Evolutionary conservation across 2,797 vertebrate genomes (phyloP).

Genomic region (Esox lucius): DNA sequence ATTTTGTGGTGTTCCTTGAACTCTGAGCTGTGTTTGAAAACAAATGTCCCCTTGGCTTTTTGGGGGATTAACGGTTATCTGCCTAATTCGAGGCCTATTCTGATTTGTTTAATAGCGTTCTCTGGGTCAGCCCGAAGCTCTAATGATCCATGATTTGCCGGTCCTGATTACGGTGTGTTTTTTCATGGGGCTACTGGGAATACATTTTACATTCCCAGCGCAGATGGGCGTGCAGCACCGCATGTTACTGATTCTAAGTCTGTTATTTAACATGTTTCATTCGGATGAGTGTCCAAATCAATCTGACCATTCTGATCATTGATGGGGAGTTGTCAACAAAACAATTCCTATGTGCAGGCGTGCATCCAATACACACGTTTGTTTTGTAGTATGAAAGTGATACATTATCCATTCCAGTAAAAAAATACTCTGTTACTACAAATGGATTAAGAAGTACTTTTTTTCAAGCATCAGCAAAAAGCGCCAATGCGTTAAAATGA

Average conservation of each 20-base stretch:
- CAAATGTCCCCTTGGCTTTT: constrained; percentile 43
- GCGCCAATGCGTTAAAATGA: no score
- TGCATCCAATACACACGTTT: no score
- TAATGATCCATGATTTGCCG: constrained; percentile 55
- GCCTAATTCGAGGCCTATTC: constrained; percentile 31
- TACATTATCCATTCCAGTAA: no score
- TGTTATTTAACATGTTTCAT: constrained; percentile 45
- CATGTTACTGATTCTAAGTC: constrained; percentile 26
- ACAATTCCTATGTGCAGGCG: not conserved
- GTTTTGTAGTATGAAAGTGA: no score
- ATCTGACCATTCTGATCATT: constrained; percentile 51
- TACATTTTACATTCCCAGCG: constrained; percentile 36
- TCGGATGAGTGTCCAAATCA: constrained; percentile 62
- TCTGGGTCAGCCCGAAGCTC: constrained; percentile 26
- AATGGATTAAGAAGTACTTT: no score
- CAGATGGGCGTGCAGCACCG: constrained; percentile 50
- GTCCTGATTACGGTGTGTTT: constrained; percentile 27
- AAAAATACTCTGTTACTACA: no score
- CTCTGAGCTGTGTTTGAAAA: constrained; percentile 38
- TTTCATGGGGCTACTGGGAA: constrained; percentile 23
- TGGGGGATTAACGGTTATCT: constrained; percentile 49
- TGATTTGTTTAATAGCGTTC: constrained; percentile 45
- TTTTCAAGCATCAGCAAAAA: no score
- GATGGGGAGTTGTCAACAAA: constrained; percentile 41
- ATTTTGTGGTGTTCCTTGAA: constrained; percentile 36